Conservation (phyloP, 2,797 vertebrate genomes). For the Melanotaenia parkinsoni region DNA sequence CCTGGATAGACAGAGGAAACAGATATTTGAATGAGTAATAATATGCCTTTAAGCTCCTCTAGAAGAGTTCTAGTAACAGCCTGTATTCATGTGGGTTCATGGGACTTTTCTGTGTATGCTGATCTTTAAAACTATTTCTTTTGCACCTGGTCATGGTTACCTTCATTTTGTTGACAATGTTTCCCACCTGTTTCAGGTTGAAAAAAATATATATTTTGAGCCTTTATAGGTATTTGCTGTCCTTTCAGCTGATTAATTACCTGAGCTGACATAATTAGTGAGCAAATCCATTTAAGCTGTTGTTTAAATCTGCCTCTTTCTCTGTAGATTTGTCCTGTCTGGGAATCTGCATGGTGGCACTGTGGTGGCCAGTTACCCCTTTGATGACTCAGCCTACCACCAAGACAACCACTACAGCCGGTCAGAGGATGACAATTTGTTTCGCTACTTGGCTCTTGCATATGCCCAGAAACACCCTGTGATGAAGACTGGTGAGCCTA, state of each 20-base stretch:
- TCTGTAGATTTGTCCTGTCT: slow-evolving; percentile 92
- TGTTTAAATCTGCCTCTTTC: slow-evolving; percentile 13
- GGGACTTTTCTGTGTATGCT: background rate
- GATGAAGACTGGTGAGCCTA: slow-evolving; percentile 92
- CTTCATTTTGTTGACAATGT: background rate
- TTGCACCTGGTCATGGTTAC: background rate
- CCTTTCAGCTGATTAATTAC: background rate
- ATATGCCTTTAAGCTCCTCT: too few species aligned
- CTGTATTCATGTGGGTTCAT: background rate
- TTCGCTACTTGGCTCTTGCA: slow-evolving; percentile 88
- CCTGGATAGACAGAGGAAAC: too few species aligned
- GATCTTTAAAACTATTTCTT: background rate
- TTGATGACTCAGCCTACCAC: slow-evolving; percentile 90
- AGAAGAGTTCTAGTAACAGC: background rate
- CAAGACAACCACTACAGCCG: slow-evolving; percentile 86
- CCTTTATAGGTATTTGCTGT: background rate
- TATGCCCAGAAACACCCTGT: slow-evolving; percentile 91
- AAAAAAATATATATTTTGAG: background rate
- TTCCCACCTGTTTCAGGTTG: too few species aligned
- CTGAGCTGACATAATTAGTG: background rate
- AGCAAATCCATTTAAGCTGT: background rate
- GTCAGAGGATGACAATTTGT: slow-evolving; percentile 91
- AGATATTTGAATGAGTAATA: too few species aligned
- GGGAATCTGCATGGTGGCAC: slow-evolving; percentile 96
- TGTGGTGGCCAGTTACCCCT: slow-evolving; percentile 97